phyloP scores from a whole-genome alignment of 2,797 vertebrate species.

The Limnodromus scolopaceus region DNA sequence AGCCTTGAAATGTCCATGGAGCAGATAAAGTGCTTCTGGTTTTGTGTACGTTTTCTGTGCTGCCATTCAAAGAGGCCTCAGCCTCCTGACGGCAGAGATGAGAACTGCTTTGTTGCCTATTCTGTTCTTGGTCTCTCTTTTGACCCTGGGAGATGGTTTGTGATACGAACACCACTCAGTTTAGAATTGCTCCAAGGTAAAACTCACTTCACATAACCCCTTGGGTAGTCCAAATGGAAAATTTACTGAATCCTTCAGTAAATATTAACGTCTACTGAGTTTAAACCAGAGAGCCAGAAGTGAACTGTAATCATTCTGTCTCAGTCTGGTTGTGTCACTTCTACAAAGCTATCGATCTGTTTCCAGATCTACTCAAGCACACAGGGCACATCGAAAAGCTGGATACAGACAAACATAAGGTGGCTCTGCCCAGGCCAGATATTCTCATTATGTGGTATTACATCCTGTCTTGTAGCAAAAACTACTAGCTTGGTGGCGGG shows the following conservation, averaged over 20 bases:
- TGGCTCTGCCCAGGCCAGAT: not conserved
- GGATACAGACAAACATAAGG: not conserved
- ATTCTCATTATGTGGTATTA: fast-evolving
- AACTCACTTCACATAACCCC: not conserved
- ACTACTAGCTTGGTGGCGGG: not conserved
- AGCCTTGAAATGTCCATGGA: not conserved
- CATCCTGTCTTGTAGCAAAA: not conserved
- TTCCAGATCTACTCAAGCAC: not conserved
- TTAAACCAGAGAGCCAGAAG: not conserved
- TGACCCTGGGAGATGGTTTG: not conserved
- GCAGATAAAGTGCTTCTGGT: not conserved
- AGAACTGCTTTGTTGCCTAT: not conserved
- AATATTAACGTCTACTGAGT: not conserved
- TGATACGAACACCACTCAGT: not conserved
- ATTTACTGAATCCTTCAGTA: not conserved
- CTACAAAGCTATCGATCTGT: not conserved
- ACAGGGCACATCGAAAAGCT: not conserved
- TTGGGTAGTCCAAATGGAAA: not conserved
- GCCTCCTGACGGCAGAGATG: not conserved
- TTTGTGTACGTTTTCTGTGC: fast-evolving
- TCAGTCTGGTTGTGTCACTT: not conserved
- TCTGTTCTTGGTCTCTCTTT: not conserved
- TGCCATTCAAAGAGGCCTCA: not conserved
- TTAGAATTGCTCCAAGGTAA: not conserved
- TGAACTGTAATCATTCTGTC: not conserved